These are phyloP conservation scores for Motacilla alba DNA, from an alignment of 2,113 vertebrate genomes.

Conservation along the genomic window DNA sequence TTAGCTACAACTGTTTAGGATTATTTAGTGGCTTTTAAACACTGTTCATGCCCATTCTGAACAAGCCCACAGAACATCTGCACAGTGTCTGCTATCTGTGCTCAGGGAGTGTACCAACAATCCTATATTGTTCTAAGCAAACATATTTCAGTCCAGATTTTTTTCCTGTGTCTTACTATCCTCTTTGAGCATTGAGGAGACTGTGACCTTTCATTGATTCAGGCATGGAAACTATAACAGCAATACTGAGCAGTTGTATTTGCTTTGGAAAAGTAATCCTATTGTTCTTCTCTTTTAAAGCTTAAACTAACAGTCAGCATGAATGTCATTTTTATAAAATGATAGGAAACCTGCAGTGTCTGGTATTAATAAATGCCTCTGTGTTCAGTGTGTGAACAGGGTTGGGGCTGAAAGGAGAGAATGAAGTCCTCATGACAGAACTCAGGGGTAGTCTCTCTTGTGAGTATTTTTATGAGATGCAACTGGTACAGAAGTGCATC, in stretches of 20 bases:
- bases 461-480: conserved; percentile 24
- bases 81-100: conserved; percentile 21
- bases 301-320: conserved; percentile 57
- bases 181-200: neutral
- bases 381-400: neutral
- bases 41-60: conserved; percentile 26
- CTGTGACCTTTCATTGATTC: conserved; percentile 43
- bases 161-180: neutral
- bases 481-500: neutral
- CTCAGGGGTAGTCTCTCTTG: neutral
- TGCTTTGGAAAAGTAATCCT: conserved; percentile 53
- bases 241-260: conserved; percentile 31
- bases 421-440: conserved; percentile 39
- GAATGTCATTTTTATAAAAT: conserved; percentile 48
- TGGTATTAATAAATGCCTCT: conserved; percentile 58
- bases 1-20: conserved; percentile 39
- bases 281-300: conserved; percentile 55
- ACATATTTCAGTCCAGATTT: neutral
- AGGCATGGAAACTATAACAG: conserved; percentile 39
- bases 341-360: conserved; percentile 37
- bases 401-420: conserved; percentile 7
- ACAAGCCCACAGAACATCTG: conserved; percentile 59
- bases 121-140: conserved; percentile 48
- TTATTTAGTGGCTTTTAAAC: conserved; percentile 55
- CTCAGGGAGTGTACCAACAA: conserved; percentile 19